Evolutionary conservation across 2,888 invertebrate genomes (phyloP).

Genomic region (Pardosa pseudoannulata): DNA sequence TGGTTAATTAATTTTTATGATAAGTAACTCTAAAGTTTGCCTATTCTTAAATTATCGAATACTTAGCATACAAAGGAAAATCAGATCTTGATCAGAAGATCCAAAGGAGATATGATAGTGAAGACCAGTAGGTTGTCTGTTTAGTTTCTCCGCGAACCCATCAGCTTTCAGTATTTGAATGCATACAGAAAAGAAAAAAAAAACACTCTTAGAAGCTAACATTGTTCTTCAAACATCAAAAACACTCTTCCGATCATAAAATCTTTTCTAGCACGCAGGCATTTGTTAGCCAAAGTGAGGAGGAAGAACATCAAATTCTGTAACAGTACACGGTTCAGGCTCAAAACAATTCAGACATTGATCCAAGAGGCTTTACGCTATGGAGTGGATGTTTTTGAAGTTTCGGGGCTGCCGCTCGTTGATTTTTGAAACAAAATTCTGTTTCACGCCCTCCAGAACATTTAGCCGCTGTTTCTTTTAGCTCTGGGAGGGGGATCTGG

Average conservation of each 20-base stretch:
- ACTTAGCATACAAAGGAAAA: no score
- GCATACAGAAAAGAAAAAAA: no score
- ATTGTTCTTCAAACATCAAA: neutral
- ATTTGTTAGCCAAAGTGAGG: slow-evolving; percentile 1
- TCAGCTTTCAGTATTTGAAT: neutral
- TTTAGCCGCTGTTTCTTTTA: slow-evolving; percentile 1
- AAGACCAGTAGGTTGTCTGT: no score
- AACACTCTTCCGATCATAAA: neutral
- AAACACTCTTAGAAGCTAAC: no score
- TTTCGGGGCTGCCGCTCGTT: neutral
- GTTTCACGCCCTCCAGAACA: slow-evolving; percentile 10
- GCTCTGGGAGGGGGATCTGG: slow-evolving; percentile 16
- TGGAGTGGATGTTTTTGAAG: neutral
- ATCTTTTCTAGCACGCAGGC: neutral
- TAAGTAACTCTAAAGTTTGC: no score
- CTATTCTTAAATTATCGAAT: no score
- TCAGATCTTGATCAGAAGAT: no score
- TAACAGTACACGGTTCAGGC: neutral
- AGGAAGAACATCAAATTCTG: neutral
- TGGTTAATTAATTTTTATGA: no score
- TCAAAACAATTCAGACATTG: slow-evolving; percentile 27
- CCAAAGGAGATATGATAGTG: no score
- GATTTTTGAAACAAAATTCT: slow-evolving; percentile 30
- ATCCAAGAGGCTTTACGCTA: neutral
- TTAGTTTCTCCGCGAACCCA: neutral